Evolutionary conservation across 2,797 vertebrate species (phyloP), one percentile per base, ranked within the genome.

Genomic region (Leptodactylus fallax): DNA sequence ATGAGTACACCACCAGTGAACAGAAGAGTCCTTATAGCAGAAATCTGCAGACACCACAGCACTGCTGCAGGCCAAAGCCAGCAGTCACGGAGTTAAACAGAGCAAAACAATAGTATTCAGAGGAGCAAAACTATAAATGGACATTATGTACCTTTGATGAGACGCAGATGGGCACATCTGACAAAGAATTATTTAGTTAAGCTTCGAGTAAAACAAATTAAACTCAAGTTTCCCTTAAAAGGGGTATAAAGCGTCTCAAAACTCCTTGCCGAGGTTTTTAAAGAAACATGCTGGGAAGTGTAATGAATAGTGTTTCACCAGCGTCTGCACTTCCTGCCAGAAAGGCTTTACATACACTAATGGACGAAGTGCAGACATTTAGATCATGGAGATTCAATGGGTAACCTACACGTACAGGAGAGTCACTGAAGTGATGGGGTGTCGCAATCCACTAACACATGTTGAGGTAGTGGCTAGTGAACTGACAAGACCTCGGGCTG

Each of bases 401-500:
- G 36, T 11, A 10, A 49, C 45, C 4, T 21, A n/a, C 72, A 53
- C 14, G 51, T 53, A 8, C 3, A 53, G 72, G 47, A 72, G 69
- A 72, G 10, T 47, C 16, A 72, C 47, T 36, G 0, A 45, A 16
- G 67, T 21, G 47, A 45, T 16, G 69, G 19, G 8, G 69, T 11
- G 7, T n/a, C n/a, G n/a, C n/a, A n/a, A n/a, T n/a, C n/a, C n/a
- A n/a, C n/a, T n/a, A n/a, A n/a, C 12, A 21, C 69, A 71, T 10
- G 71, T 14, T 1, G 16, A 21, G 6, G 36, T 21, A 9, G 1
- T 3, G 71, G 19, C 7, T 7, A 25, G 69, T 85, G 36, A 85
- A 47, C 19, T 56, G 71, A 61, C 71, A 76, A 49, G 58, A 49
- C 89, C 92, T 92, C 88, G 93, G 23, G 81, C 72, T 27, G 92